Percentiles rank a stretch among this genome's conserved stretches.
Conservation (phyloP, 2,797 vertebrate species). For the Botia almorhae region DNA sequence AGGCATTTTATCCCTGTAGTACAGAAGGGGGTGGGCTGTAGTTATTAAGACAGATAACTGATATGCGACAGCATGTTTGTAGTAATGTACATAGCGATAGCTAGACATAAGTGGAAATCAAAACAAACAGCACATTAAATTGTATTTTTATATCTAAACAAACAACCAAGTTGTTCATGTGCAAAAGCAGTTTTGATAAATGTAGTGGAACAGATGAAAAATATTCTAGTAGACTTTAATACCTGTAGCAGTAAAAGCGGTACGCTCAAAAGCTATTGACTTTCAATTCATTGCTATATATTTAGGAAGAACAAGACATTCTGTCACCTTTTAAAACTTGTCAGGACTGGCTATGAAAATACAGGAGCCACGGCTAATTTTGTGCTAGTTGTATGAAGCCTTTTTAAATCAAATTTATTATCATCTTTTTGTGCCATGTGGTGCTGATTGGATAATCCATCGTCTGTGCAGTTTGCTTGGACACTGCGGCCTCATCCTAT, state of each 20-base stretch:
- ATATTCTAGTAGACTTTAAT: neutral
- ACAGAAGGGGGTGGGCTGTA: neutral
- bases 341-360: conserved; percentile 18
- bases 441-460: conserved; percentile 46
- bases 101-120: neutral
- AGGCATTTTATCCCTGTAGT: neutral
- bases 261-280: conserved; percentile 4
- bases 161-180: neutral
- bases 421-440: conserved; percentile 39
- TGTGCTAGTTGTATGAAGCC: conserved; percentile 25
- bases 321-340: neutral
- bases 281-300: neutral
- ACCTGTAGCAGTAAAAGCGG: neutral
- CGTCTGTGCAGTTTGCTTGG: conserved; percentile 29
- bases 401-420: conserved; percentile 47
- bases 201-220: neutral
- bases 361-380: conserved; percentile 23
- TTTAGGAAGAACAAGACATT: neutral
- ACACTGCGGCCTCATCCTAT: conserved; percentile 34
- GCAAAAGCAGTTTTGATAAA: neutral
- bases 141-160: neutral
- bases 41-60: conserved; percentile 1
- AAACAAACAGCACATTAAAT: neutral
- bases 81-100: neutral
- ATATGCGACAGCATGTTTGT: neutral